Evolutionary conservation across 2,888 invertebrate genomes (phyloP).

Genomic region (Nephrotoma flavescens): DNA sequence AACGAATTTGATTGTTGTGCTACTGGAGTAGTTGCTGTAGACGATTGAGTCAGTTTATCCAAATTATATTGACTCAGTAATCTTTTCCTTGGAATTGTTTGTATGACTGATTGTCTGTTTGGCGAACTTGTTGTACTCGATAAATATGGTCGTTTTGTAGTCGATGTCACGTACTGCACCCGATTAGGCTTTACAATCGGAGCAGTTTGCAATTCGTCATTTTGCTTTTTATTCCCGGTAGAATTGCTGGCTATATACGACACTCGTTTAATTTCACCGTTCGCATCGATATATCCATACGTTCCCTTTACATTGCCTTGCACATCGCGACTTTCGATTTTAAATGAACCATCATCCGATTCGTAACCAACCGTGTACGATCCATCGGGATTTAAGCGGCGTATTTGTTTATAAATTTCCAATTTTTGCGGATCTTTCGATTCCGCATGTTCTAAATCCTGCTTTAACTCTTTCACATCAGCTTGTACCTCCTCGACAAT

Average conservation of each 20-base stretch:
- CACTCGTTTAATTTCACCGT: constrained; percentile 64
- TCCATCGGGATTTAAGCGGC: constrained; percentile 66
- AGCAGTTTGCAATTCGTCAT: background rate
- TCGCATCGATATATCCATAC: constrained; percentile 64
- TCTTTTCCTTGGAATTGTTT: constrained; percentile 45
- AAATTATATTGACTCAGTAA: constrained; percentile 17
- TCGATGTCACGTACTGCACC: constrained; percentile 32
- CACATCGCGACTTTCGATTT: constrained; percentile 68
- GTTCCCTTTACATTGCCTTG: constrained; percentile 69
- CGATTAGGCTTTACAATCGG: constrained; percentile 2
- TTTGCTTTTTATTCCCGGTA: constrained; percentile 29
- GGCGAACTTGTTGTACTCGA: constrained; percentile 34
- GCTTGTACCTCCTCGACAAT: background rate
- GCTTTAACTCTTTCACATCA: background rate
- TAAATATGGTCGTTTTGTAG: constrained; percentile 38
- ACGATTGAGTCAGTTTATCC: background rate
- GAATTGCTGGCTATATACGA: constrained; percentile 48
- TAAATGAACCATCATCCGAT: constrained; percentile 72
- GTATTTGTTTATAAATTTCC: constrained; percentile 68
- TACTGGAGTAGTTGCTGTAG: background rate
- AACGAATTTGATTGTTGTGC: background rate
- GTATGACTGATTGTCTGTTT: constrained; percentile 46
- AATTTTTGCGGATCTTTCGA: constrained; percentile 53
- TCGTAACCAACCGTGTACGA: constrained; percentile 76
- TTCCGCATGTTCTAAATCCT: constrained; percentile 35